These are phyloP conservation scores for Parasteatoda lunata DNA, from an alignment of 2,888 invertebrate species.

Conservation along the genomic window DNA sequence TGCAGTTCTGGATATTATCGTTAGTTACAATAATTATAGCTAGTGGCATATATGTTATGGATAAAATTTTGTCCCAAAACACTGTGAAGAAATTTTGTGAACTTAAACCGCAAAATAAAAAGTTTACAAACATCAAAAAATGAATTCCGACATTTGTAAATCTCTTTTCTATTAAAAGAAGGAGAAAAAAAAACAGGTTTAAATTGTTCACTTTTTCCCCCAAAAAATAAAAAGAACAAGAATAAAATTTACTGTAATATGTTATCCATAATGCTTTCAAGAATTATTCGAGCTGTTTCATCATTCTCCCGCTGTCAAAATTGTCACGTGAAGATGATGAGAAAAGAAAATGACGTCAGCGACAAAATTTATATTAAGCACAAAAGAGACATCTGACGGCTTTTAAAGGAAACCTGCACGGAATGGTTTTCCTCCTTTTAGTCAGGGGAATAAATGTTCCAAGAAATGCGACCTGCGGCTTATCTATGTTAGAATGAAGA, in stretches of 20 bases:
- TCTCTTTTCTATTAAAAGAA: too few relatives aligned
- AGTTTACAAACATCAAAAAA: too few relatives aligned
- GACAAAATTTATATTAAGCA: conserved; percentile 15
- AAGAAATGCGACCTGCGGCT: conserved; percentile 19
- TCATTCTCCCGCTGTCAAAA: conserved; percentile 12
- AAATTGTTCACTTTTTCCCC: too few relatives aligned
- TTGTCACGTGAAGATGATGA: conserved; percentile 10
- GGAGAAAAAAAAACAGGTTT: too few relatives aligned
- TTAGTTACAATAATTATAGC: too few relatives aligned
- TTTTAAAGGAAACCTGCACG: neutral
- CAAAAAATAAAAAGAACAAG: too few relatives aligned
- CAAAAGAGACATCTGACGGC: conserved; percentile 19
- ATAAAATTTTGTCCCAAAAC: too few relatives aligned
- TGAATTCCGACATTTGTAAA: too few relatives aligned
- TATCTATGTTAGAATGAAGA: conserved; percentile 22
- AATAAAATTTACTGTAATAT: neutral
- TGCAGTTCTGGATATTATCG: too few relatives aligned
- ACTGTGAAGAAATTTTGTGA: too few relatives aligned
- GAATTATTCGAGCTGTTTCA: conserved; percentile 15
- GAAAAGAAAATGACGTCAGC: conserved; percentile 3
- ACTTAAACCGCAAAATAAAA: too few relatives aligned
- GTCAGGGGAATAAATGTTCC: conserved; percentile 26
- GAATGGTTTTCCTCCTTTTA: conserved; percentile 10
- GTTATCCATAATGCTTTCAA: neutral
- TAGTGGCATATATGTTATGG: too few relatives aligned